Base-by-base conservation (phyloP, 2,113 vertebrate species). In the Sinocyclocheilus anshuiensis region DNA sequence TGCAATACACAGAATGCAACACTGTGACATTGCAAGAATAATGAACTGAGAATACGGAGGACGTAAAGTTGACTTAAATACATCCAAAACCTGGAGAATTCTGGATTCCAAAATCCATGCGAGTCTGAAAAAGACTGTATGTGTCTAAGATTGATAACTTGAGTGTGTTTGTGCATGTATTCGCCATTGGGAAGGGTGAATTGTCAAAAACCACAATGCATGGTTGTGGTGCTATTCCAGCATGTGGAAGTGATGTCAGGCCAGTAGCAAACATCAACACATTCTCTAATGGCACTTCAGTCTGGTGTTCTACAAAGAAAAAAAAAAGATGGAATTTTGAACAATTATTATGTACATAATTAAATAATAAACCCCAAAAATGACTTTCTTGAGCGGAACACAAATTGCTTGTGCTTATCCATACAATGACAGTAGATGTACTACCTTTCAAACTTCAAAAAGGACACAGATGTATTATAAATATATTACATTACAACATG, bases 191-290 rank as follows among this genome's bases (percentile, higher is more conserved):
- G 53, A 86, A 88, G 3, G 53, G 11, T 26, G 85, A 88, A 86
- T 84, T 77, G 45, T 61, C 50, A 53, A 86, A 67, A 82, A 90
- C 89, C 29, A 75, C 26, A 79, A 76, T 18, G 65, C 84, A 36
- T 71, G 67, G 29, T 36, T 29, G 67, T 36, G 45, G 45, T 48
- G 45, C 11, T 48, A 71, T 20, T 10, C 67, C 67, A 85, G 86
- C 79, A 8, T 74, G 89, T 45, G 84, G 87, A 85, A 89, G 81
- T 84, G 79, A 86, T 8, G 45, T 84, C 65, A 89, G 83, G 12
- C 87, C 87, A 65, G 87, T 85, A 16, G 87, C 86, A 87, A 89
- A 90, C 86, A 89, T 90, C 24, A 91, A 85, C 76, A 90, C 69
- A 42, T 90, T 77, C 26, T 80, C 65, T 53, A 86, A 6, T 20